A percentile compares a stretch with the other conserved stretches of the same genome.
Conservation (phyloP, 2,888 invertebrate genomes). For the Oligia latruncula region DNA sequence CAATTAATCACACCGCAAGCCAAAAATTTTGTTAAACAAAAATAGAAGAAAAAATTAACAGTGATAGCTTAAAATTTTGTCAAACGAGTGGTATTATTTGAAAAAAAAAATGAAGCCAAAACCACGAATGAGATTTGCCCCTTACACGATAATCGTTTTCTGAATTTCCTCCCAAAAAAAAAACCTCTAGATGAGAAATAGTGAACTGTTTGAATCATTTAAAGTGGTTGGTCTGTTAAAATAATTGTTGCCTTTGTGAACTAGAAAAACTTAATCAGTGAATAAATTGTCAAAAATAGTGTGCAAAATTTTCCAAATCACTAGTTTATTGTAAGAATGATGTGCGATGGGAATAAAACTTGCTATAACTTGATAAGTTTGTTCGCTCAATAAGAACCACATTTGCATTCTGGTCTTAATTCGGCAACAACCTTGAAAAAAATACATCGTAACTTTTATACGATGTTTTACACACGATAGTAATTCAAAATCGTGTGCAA, state of each 20-base stretch:
- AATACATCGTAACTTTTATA: neutral
- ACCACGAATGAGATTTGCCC: constrained; percentile 86
- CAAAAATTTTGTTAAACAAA: constrained; percentile 86
- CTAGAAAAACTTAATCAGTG: constrained; percentile 3
- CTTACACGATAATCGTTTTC: constrained; percentile 73
- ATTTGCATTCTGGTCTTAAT: neutral
- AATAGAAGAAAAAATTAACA: constrained; percentile 85
- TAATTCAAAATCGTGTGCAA: constrained; percentile 46
- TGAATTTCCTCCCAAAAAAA: constrained; percentile 8
- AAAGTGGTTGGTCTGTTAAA: neutral
- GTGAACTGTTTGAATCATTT: neutral
- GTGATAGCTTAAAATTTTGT: constrained; percentile 87
- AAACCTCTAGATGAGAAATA: neutral
- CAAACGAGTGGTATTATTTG: constrained; percentile 88
- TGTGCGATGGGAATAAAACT: constrained; percentile 12
- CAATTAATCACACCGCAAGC: constrained; percentile 90
- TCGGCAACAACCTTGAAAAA: neutral
- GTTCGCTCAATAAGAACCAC: neutral
- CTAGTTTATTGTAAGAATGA: constrained; percentile 13
- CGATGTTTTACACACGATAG: constrained; percentile 38
- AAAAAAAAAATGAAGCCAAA: constrained; percentile 87
- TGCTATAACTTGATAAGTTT: neutral
- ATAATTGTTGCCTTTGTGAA: constrained; percentile 5
- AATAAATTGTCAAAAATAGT: constrained; percentile 14
- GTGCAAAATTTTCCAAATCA: constrained; percentile 17